Conservation (phyloP, 2,888 invertebrate species). For the Nephrocerus scutellatus region DNA sequence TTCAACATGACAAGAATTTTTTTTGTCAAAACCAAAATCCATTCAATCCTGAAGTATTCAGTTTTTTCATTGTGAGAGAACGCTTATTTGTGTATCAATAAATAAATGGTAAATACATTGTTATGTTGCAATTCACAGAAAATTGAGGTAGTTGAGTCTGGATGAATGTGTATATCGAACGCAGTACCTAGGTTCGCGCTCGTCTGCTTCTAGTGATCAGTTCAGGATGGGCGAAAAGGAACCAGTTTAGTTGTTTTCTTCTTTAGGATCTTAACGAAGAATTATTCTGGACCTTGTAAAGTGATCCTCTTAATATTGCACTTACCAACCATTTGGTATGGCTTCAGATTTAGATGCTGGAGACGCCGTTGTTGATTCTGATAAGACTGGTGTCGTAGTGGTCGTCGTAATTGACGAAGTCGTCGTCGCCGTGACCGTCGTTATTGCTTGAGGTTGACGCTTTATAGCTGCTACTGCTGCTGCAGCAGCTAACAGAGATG, state of each 20-base stretch:
- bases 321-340: constrained; percentile 45
- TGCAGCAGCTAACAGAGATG: constrained; percentile 34
- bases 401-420: no score
- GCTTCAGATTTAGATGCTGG: constrained; percentile 39
- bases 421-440: no score
- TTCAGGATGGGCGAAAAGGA: neutral
- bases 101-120: no score
- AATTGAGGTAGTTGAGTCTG: constrained; percentile 40
- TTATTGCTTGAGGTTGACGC: no score
- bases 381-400: constrained; percentile 30
- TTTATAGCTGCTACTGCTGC: constrained; percentile 34
- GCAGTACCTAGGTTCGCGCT: no score
- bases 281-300: neutral
- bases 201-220: constrained; percentile 1
- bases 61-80: no score
- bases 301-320: constrained; percentile 8
- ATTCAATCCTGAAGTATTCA: no score
- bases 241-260: constrained; percentile 10
- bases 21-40: no score
- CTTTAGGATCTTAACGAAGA: constrained; percentile 3
- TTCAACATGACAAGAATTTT: no score
- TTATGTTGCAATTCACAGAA: constrained; percentile 43
- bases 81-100: no score
- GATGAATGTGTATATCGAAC: no score
- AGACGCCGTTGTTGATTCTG: constrained; percentile 27